Conservation (phyloP, 2,113 vertebrate species). For the Misgurnus mizolepis region DNA sequence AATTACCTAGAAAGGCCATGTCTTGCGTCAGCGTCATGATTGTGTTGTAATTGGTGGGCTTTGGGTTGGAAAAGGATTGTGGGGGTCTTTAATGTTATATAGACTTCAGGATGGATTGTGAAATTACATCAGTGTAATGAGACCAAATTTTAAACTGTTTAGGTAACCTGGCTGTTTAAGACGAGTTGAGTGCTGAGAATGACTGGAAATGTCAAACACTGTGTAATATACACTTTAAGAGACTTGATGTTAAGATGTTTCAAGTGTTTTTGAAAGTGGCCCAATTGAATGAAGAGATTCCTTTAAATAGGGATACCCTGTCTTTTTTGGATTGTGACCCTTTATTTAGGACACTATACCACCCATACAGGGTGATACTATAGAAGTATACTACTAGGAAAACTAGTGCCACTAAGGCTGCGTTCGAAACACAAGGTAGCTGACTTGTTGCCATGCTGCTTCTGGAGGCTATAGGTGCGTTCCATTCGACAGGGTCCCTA, state of each 20-base stretch:
- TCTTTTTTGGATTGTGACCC: no score
- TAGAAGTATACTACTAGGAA: no score
- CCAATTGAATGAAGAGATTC: background rate
- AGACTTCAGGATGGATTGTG: conserved; percentile 9
- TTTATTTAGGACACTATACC: no score
- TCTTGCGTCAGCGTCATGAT: conserved; percentile 35
- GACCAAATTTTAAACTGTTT: background rate
- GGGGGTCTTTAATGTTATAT: background rate
- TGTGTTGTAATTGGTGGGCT: conserved; percentile 26
- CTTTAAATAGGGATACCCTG: no score
- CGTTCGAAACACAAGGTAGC: no score
- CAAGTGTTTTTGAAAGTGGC: background rate
- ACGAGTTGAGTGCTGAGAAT: conserved; percentile 7
- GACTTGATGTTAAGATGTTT: background rate
- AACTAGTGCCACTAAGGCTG: no score
- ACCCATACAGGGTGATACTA: no score
- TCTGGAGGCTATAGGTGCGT: no score
- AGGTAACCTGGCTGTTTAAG: background rate
- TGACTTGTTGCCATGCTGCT: no score
- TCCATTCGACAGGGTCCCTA: no score
- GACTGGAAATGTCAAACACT: conserved; percentile 27
- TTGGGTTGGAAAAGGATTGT: background rate
- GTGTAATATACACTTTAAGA: background rate
- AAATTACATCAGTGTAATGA: conserved; percentile 32
- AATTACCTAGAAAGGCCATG: conserved; percentile 32